These are phyloP conservation scores for Ornithoptera alexandrae DNA, from an alignment of 2,888 invertebrate species.

Conservation along the genomic window DNA sequence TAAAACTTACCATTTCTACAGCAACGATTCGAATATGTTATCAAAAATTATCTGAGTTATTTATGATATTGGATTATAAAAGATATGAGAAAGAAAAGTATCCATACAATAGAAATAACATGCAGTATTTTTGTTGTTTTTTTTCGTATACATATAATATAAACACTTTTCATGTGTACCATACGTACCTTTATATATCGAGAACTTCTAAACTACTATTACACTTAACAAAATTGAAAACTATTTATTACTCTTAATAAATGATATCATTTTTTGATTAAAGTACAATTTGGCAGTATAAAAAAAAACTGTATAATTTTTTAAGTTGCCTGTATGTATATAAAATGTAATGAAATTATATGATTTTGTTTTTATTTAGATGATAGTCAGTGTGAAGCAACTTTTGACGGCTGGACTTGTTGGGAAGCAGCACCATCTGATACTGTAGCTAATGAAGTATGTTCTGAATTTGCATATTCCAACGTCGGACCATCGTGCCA, in stretches of 20 bases:
- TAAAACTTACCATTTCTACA: not conserved
- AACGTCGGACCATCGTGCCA: slow-evolving; percentile 75
- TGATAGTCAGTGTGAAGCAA: slow-evolving; percentile 66
- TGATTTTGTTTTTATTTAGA: slow-evolving; percentile 23
- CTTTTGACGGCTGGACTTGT: slow-evolving; percentile 84
- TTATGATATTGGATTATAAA: slow-evolving; percentile 14
- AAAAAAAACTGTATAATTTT: too few species aligned
- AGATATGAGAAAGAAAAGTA: not conserved
- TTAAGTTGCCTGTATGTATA: too few species aligned
- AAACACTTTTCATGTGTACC: not conserved
- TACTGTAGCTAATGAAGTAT: slow-evolving; percentile 64
- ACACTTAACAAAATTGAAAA: too few species aligned
- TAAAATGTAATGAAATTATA: not conserved
- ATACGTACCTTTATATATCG: not conserved
- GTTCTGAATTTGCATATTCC: slow-evolving; percentile 81
- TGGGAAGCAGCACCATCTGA: slow-evolving; percentile 70
- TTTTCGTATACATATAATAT: not conserved
- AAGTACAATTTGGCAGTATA: too few species aligned
- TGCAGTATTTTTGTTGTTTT: not conserved
- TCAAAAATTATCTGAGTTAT: slow-evolving; percentile 12
- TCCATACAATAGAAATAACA: not conserved
- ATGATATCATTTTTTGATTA: too few species aligned
- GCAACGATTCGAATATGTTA: not conserved
- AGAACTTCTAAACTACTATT: not conserved
- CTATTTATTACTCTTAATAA: too few species aligned